Base-by-base conservation (phyloP, 2,888 invertebrate species). In the Nezara viridula region DNA sequence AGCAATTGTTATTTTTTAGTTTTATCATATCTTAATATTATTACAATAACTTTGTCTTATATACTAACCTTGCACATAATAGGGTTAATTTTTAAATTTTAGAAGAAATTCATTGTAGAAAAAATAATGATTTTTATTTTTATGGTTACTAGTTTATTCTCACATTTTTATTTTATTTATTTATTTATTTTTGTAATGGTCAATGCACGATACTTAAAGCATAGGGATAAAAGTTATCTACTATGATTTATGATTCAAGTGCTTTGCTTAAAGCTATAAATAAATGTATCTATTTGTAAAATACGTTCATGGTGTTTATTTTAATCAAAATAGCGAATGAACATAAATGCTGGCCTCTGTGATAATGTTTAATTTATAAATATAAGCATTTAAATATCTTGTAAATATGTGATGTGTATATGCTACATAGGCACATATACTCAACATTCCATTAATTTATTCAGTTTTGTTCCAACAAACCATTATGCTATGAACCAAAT, bases 301-400 rank as follows among this genome's bases (percentile, higher is more conserved):
- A 81, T 81, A 40, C 44, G 81, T 81, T 81, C 81, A 81, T 81
- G 81, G 44, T 44, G 44, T 81, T 81, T 81, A 81, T 81, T 81
- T 40, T 81, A 81, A 81, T 81, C 81, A 81, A 81, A 81, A 81
- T 81, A 81, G 44, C 10, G n/a, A 81, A 44, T 81, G 40, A 44
- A 81, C 44, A 81, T 81, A 47, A 81, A 81, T 81, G 81, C 81
- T 47, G 81, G 81, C 44, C 81, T 44, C 81, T 81, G 81, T 81
- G 81, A 81, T 81, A 81, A 81, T n/a, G 81, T 81, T 81, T 81
- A n/a, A 81, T 81, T 81, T 81, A 81, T 81, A 81, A 44, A 81
- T 47, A 44, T 81, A 44, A 44, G 44, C 81, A 81, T 44, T 44
- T 44, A 81, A 81, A 44, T 44, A 81, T 47, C 2, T 81, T 81